Percentiles rank a stretch among this genome's conserved stretches.
phyloP scores from a whole-genome alignment of 2,797 vertebrate species.

The Sphenodon punctatus region DNA sequence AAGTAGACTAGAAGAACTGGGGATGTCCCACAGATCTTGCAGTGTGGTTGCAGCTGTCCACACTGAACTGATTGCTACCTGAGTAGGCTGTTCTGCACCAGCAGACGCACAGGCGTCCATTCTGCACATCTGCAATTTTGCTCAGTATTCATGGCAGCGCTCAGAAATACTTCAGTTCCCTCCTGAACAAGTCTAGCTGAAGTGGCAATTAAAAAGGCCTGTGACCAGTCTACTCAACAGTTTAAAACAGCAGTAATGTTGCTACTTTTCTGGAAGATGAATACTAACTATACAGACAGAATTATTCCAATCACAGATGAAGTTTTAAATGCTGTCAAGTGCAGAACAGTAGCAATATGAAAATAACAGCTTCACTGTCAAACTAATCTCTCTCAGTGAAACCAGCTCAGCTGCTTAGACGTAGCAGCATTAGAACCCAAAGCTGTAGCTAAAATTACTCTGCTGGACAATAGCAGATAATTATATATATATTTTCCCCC shows the following conservation, averaged over 20 bases:
- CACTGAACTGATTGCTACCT: background rate
- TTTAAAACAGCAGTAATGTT: background rate
- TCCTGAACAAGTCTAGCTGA: background rate
- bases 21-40: too few species aligned
- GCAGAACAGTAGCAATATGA: background rate
- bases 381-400: background rate
- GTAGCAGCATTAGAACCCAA: slow-evolving; percentile 17
- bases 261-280: background rate
- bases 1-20: too few species aligned
- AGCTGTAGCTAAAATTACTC: slow-evolving; percentile 8
- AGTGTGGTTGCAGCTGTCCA: background rate
- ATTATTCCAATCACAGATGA: background rate
- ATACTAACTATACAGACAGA: background rate
- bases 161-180: background rate
- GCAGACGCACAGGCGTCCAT: background rate
- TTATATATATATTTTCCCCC: slow-evolving; percentile 6
- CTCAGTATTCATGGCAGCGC: too few species aligned
- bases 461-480: background rate
- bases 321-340: background rate
- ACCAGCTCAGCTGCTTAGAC: background rate
- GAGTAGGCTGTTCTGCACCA: background rate
- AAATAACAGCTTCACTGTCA: background rate
- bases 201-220: background rate
- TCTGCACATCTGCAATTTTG: background rate
- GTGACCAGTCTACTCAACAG: background rate